phyloP scores from a whole-genome alignment of 1,140 invertebrate species.

The Helicoverpa armigera region DNA sequence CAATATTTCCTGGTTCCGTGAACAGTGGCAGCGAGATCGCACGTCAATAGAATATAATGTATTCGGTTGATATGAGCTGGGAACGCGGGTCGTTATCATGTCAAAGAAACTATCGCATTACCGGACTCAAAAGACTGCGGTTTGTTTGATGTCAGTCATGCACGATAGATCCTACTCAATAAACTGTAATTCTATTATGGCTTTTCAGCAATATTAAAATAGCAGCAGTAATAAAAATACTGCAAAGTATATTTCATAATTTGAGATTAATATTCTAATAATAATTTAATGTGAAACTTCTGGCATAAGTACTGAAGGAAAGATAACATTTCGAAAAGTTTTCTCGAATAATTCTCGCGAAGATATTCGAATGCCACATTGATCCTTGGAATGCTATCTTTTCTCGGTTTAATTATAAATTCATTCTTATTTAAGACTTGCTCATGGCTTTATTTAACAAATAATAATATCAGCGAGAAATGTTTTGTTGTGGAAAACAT shows the following conservation, averaged over 20 bases:
- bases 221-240: neutral
- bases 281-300: conserved; percentile 31
- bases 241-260: neutral
- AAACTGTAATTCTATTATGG: conserved; percentile 65
- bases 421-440: conserved; percentile 6
- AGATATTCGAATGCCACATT: conserved; percentile 25
- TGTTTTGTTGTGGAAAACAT: neutral
- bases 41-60: conserved; percentile 78
- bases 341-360: conserved; percentile 17
- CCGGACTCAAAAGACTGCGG: conserved; percentile 78
- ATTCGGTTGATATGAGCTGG: conserved; percentile 75
- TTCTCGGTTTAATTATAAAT: conserved; percentile 40
- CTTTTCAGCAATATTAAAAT: conserved; percentile 49
- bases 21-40: conserved; percentile 54
- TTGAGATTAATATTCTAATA: conserved; percentile 39
- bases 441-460: conserved; percentile 1
- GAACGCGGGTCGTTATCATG: conserved; percentile 81
- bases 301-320: conserved; percentile 22
- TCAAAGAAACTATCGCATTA: conserved; percentile 85
- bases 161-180: conserved; percentile 65
- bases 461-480: neutral
- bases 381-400: conserved; percentile 11
- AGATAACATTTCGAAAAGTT: conserved; percentile 33
- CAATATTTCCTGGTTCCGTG: conserved; percentile 65
- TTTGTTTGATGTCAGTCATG: conserved; percentile 78